These are phyloP conservation scores for Hypomecis punctinalis DNA, from an alignment of 2,888 invertebrate species.

Conservation along the genomic window DNA sequence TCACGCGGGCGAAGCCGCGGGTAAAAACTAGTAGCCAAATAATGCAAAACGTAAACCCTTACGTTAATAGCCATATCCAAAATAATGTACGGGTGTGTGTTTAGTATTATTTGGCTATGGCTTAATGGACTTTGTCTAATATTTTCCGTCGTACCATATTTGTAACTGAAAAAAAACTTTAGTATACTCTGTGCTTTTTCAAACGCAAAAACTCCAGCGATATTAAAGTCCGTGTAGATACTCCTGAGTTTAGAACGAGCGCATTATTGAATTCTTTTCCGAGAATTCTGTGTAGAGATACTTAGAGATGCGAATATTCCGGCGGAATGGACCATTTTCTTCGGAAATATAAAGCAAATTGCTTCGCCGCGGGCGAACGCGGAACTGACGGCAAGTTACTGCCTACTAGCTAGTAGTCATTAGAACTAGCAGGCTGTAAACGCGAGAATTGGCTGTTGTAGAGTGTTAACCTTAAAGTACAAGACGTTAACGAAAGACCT, in stretches of 20 bases:
- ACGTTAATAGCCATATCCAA: too few relatives aligned
- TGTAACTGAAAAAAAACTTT: too few relatives aligned
- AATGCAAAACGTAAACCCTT: too few relatives aligned
- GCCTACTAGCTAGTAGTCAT: not conserved
- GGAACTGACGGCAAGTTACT: not conserved
- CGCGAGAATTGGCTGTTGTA: not conserved
- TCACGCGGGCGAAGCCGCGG: too few relatives aligned
- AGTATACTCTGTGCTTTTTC: too few relatives aligned
- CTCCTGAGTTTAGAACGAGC: conserved; percentile 12
- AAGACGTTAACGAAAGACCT: not conserved
- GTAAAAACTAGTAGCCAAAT: too few relatives aligned
- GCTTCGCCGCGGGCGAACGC: conserved; percentile 38
- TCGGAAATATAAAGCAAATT: conserved; percentile 53
- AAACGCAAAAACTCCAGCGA: not conserved
- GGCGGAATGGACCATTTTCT: conserved; percentile 51
- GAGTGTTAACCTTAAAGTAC: not conserved
- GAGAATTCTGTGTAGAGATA: conserved; percentile 33
- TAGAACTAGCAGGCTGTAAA: conserved; percentile 1
- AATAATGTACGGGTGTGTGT: too few relatives aligned
- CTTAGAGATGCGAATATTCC: conserved; percentile 41
- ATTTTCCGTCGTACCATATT: too few relatives aligned
- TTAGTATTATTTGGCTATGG: too few relatives aligned
- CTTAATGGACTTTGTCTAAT: too few relatives aligned
- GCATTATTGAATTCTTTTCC: conserved; percentile 43
- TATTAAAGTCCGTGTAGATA: not conserved